Conservation (phyloP, 2,797 vertebrate genomes). For the Dermochelys coriacea region DNA sequence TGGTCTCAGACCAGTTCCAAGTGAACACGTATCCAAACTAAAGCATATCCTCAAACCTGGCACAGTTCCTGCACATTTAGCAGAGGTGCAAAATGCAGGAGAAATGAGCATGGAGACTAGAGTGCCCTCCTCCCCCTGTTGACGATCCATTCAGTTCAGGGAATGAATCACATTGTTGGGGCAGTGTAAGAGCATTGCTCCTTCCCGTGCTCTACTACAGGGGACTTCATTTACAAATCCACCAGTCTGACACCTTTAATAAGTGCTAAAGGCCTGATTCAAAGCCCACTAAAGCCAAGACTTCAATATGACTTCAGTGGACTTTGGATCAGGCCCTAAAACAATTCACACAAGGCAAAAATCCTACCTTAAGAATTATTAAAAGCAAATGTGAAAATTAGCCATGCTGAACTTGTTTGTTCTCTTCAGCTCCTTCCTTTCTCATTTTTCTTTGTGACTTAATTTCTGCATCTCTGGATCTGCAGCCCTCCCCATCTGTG, state of each 20-base stretch:
- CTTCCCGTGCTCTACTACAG: not conserved
- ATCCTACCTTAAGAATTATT: not conserved
- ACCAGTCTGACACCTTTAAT: not conserved
- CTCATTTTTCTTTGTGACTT: conserved; percentile 36
- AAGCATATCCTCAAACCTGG: not conserved
- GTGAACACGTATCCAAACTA: not conserved
- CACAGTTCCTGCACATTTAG: not conserved
- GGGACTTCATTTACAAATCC: not conserved
- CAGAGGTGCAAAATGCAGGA: not conserved
- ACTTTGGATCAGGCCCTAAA: not conserved
- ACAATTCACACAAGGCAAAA: not conserved
- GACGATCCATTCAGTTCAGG: not conserved
- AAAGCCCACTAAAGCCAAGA: conserved; percentile 2
- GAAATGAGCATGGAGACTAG: not conserved
- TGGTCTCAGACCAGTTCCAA: not conserved
- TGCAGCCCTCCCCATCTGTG: not conserved
- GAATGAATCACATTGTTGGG: not conserved
- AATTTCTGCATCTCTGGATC: conserved; percentile 39
- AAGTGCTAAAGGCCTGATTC: not conserved
- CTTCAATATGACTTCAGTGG: not conserved
- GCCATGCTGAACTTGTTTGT: not conserved
- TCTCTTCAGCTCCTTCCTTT: not conserved
- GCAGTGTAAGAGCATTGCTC: not conserved
- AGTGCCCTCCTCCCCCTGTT: not conserved
- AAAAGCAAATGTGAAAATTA: conserved; percentile 30